A percentile compares a stretch with the other conserved stretches of the same genome.
Evolutionary conservation across 2,797 vertebrate species (phyloP).

Genomic region (Monodelphis domestica): DNA sequence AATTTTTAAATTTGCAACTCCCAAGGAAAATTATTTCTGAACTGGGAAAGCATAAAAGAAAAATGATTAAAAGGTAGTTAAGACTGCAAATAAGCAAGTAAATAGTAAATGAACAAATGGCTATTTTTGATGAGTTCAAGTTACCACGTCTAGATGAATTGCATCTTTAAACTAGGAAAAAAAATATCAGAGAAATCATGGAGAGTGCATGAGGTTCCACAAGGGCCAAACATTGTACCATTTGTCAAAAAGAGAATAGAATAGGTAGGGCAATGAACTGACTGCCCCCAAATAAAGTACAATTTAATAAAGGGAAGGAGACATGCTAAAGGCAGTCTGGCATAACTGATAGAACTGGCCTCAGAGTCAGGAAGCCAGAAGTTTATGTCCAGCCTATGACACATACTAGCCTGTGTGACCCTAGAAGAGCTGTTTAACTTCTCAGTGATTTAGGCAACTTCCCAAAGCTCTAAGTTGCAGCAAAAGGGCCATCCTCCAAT

Average conservation of each 20-base stretch:
- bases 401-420: background rate
- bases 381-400: background rate
- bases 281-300: background rate
- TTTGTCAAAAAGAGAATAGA: background rate
- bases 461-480: background rate
- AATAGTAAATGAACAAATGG: background rate
- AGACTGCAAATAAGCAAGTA: background rate
- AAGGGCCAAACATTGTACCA: background rate
- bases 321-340: background rate
- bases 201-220: background rate
- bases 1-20: background rate
- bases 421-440: fast-evolving
- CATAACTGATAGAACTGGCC: background rate
- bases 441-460: background rate
- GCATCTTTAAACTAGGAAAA: background rate
- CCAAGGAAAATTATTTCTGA: background rate
- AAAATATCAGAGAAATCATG: background rate
- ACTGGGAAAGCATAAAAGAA: background rate
- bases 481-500: background rate
- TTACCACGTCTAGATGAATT: background rate
- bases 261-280: background rate
- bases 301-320: background rate
- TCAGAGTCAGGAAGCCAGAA: background rate
- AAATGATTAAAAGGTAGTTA: background rate
- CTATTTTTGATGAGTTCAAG: background rate